Percentiles rank a stretch among this genome's conserved stretches.
These are phyloP conservation scores for Grapholita molesta DNA, from an alignment of 1,140 invertebrate genomes.

Conservation along the genomic window DNA sequence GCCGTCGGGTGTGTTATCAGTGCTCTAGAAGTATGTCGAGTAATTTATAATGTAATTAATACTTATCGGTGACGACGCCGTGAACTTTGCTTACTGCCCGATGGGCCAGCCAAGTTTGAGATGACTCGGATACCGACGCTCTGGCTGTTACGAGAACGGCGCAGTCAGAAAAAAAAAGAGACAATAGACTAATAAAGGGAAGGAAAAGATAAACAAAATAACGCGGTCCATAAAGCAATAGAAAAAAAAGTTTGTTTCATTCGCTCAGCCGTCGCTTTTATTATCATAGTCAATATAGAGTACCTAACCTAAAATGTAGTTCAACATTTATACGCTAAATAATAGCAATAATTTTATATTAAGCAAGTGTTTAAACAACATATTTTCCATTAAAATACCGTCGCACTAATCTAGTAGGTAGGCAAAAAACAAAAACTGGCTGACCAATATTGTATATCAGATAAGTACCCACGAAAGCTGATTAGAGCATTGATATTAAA, in stretches of 20 bases:
- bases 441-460: neutral
- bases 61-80: slow-evolving; percentile 53
- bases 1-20: slow-evolving; percentile 62
- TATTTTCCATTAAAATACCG: neutral
- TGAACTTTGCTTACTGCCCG: slow-evolving; percentile 51
- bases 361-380: neutral
- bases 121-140: slow-evolving; percentile 16
- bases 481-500: neutral
- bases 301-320: neutral
- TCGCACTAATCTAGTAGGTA: slow-evolving; percentile 1
- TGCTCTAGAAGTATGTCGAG: slow-evolving; percentile 59
- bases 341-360: neutral
- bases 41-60: slow-evolving; percentile 75
- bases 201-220: slow-evolving; percentile 16
- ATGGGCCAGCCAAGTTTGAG: slow-evolving; percentile 19
- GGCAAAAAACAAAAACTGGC: neutral
- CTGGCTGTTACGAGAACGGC: neutral
- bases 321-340: neutral
- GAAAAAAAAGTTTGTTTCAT: neutral
- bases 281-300: neutral
- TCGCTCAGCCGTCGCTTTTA: neutral
- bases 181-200: slow-evolving; percentile 8
- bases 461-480: neutral
- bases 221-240: neutral
- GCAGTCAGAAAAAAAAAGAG: neutral